Evolutionary conservation across 2,888 invertebrate genomes (phyloP).

Genomic region (Lepidochitona cinerea): DNA sequence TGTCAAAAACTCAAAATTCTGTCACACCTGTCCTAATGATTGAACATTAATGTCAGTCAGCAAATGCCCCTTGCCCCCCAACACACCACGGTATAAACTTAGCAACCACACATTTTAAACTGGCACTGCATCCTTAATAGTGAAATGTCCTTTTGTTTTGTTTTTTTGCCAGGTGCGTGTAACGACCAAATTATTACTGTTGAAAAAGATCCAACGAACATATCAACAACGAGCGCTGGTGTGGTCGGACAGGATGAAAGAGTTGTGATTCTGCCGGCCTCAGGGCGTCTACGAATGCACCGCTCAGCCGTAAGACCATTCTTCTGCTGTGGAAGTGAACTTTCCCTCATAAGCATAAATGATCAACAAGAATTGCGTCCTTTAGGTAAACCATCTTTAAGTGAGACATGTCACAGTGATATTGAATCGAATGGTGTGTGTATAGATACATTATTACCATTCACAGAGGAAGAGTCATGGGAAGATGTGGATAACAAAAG

Average conservation of each 20-base stretch:
- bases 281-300: slow-evolving; percentile 30
- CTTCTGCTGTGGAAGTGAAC: slow-evolving; percentile 63
- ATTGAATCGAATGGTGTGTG: not conserved
- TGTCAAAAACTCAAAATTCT: too few relatives aligned
- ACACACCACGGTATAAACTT: too few relatives aligned
- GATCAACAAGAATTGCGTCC: slow-evolving; percentile 14
- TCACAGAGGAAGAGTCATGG: not conserved
- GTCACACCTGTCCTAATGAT: too few relatives aligned
- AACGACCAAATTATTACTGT: not conserved
- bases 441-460: not conserved
- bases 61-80: too few relatives aligned
- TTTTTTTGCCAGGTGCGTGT: not conserved
- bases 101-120: too few relatives aligned
- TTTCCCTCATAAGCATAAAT: slow-evolving; percentile 55
- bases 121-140: not conserved
- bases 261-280: not conserved
- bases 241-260: not conserved
- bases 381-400: not conserved
- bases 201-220: not conserved
- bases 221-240: not conserved
- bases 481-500: not conserved
- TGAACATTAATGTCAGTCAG: too few relatives aligned
- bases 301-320: slow-evolving; percentile 59
- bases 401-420: not conserved
- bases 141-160: not conserved